Percentiles rank a stretch among this genome's conserved stretches.
Evolutionary conservation across 1,140 invertebrate genomes (phyloP).

Genomic region (Drosophila willistoni): DNA sequence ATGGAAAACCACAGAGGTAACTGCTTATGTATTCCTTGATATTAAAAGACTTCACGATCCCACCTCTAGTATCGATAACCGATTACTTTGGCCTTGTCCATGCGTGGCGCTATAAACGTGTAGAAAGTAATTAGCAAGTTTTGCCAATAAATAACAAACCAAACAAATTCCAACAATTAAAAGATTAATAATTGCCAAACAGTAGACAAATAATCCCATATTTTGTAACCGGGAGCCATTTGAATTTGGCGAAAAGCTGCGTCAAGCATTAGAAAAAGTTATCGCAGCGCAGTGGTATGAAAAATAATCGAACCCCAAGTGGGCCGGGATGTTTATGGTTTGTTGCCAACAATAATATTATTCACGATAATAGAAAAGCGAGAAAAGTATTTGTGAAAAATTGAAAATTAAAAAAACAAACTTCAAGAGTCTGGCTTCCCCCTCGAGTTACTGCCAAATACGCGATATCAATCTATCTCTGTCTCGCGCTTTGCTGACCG

Average conservation of each 20-base stretch:
- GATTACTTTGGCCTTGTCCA: constrained; percentile 24
- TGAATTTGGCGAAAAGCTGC: background rate
- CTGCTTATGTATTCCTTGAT: background rate
- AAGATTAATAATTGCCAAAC: background rate
- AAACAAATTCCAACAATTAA: background rate
- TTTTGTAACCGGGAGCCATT: background rate
- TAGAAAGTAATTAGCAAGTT: constrained; percentile 23
- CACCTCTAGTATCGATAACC: constrained; percentile 22
- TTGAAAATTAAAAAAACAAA: background rate
- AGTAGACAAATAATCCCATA: background rate
- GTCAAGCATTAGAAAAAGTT: constrained; percentile 3
- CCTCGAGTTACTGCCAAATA: background rate
- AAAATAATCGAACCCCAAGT: constrained; percentile 13
- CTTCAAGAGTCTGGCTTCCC: background rate
- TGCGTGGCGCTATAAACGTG: constrained; percentile 52
- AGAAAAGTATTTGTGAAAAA: background rate
- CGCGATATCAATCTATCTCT: constrained; percentile 24
- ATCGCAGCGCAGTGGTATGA: background rate
- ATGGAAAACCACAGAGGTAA: no score
- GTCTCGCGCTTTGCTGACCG: constrained; percentile 44
- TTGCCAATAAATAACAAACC: background rate
- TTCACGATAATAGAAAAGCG: background rate
- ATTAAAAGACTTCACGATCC: background rate
- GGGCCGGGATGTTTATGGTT: constrained; percentile 6
- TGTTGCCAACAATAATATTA: background rate